Base-by-base conservation (phyloP, 2,113 vertebrate species). In the Steatornis caripensis region DNA sequence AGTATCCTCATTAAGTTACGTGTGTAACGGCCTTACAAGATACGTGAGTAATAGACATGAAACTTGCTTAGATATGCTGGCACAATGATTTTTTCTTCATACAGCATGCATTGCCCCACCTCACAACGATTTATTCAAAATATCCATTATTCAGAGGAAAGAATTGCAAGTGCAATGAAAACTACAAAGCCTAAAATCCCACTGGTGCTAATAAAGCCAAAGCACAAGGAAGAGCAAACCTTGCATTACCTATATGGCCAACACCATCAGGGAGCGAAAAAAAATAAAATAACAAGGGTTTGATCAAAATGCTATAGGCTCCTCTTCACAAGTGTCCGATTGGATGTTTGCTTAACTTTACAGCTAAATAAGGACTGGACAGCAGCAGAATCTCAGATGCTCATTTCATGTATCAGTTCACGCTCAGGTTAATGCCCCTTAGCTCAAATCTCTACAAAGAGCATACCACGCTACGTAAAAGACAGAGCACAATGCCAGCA, bases 51-150 rank as follows among this genome's bases (percentile, higher is more conserved):
- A 87, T n/a, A 84, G 37, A 90, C 68, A 48, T 32, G 51, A 90
- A 95, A 84, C 69, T 36, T 78, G 57, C 57, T 95, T 83, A 68
- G 36, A 86, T 92, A 84, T 41, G 76, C 71, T 92, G 34, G 79
- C 2, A 4, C 77, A 43, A 66, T 53, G 48, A 78, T 41, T 68
- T 58, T 84, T 71, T 89, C 62, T 87, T 27, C 57, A 77, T 81
- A 81, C 46, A 78, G 48, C 23, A 66, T 70, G 34, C n/a, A 1
- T 75, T 87, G 17, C 70, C 29, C 34, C 29, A 6, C 46, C 55
- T 92, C 55, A 77, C 30, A 87, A 81, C 75, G n/a, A 86, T 90
- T 86, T 90, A 92, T 94, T 94, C 55, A 95, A 93, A 93, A 90
- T 64, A 93, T n/a, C 86, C 72, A 92, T 93, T 92, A 87, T 92